phyloP scores from a whole-genome alignment of 2,888 invertebrate genomes.

The Pandemis corylana region DNA sequence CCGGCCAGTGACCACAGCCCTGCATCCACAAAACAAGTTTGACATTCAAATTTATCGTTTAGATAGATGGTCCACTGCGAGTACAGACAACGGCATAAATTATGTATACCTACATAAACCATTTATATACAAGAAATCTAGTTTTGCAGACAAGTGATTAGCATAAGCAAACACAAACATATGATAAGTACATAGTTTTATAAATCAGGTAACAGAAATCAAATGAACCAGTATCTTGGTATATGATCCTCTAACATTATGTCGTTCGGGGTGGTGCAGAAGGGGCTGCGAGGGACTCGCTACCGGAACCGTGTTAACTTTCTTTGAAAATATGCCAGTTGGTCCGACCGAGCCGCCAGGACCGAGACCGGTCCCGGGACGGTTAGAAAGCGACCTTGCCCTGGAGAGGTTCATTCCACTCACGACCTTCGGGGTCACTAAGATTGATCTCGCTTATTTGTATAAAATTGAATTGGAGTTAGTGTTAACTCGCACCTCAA shows the following conservation, averaged over 20 bases:
- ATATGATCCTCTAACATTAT: not conserved
- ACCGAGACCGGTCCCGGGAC: slow-evolving; percentile 66
- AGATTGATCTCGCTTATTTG: slow-evolving; percentile 40
- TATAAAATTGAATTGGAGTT: slow-evolving; percentile 45
- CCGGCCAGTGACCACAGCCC: not conserved
- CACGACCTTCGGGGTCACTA: slow-evolving; percentile 50
- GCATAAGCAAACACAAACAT: not conserved
- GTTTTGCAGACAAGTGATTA: not conserved
- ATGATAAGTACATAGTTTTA: not conserved
- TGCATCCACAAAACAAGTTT: slow-evolving; percentile 28
- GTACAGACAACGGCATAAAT: slow-evolving; percentile 8
- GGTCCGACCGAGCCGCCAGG: slow-evolving; percentile 25
- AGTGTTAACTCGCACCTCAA: slow-evolving; percentile 11
- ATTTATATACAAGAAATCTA: not conserved
- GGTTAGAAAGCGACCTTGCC: slow-evolving; percentile 80
- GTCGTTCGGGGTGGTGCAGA: not conserved
- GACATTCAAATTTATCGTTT: not conserved
- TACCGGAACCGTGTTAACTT: slow-evolving; percentile 26
- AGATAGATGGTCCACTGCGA: not conserved
- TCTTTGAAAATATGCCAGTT: slow-evolving; percentile 38
- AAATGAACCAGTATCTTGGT: not conserved
- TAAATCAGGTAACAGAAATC: not conserved
- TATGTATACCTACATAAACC: slow-evolving; percentile 5
- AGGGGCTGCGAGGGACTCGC: slow-evolving; percentile 13
- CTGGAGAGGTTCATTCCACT: slow-evolving; percentile 73